Conservation (phyloP, 2,797 vertebrate species). For the Labeo calbasu region DNA sequence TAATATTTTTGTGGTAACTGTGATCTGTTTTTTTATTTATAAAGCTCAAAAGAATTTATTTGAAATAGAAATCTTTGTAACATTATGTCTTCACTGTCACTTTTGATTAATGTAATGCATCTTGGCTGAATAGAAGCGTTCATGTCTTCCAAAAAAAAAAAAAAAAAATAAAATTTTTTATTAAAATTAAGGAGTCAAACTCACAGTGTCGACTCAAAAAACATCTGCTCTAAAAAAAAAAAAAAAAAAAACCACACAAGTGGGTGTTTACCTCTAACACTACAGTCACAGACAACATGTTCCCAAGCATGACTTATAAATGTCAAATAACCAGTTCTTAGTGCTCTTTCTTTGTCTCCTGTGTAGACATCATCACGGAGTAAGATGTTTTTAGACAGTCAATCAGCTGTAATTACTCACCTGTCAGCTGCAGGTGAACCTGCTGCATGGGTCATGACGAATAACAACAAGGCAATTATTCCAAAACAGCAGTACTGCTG, state of each 20-base stretch:
- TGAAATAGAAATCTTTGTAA: background rate
- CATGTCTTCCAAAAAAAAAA: too few relatives aligned
- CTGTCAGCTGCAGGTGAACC: background rate
- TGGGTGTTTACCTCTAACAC: background rate
- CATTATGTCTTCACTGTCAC: background rate
- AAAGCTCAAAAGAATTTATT: background rate
- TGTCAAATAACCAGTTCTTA: constrained; percentile 44
- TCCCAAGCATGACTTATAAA: background rate
- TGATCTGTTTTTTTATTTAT: background rate
- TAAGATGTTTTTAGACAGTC: constrained; percentile 4
- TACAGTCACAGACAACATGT: background rate
- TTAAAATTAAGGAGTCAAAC: background rate
- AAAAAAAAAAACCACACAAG: too few relatives aligned
- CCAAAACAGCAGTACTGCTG: constrained; percentile 4
- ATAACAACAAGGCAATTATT: constrained; percentile 13
- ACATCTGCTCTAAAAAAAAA: background rate
- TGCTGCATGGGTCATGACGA: background rate
- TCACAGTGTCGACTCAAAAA: background rate
- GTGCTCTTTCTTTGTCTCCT: background rate
- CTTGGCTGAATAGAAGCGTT: background rate
- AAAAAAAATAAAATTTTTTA: too few relatives aligned
- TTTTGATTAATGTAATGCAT: background rate
- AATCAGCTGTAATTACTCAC: constrained; percentile 1
- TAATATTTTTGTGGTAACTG: background rate
- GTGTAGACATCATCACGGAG: constrained; percentile 16